These are phyloP conservation scores for Trematomus loennbergii DNA, from an alignment of 2,113 vertebrate species.

Conservation along the genomic window DNA sequence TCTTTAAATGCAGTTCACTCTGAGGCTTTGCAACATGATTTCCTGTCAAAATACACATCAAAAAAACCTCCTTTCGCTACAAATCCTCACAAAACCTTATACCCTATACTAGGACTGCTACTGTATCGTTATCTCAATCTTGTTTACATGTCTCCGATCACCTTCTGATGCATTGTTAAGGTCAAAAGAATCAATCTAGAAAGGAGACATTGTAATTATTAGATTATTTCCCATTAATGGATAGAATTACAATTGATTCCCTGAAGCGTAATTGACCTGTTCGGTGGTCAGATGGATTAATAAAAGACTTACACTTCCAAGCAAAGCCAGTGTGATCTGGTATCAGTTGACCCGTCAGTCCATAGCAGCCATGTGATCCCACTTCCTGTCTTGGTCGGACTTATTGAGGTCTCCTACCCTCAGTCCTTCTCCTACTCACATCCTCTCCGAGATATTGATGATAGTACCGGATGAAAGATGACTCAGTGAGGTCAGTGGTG, in stretches of 20 bases:
- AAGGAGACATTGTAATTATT: constrained; percentile 36
- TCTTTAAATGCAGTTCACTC: constrained; percentile 28
- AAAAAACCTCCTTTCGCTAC: not conserved
- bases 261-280: constrained; percentile 28
- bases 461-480: constrained; percentile 15
- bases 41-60: constrained; percentile 29
- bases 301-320: constrained; percentile 72
- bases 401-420: constrained; percentile 34
- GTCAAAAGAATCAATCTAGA: constrained; percentile 38
- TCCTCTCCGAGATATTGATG: constrained; percentile 36
- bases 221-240: constrained; percentile 41
- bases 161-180: not conserved
- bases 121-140: not conserved
- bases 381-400: constrained; percentile 16
- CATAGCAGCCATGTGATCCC: constrained; percentile 58
- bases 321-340: constrained; percentile 53
- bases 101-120: constrained; percentile 4
- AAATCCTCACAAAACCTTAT: constrained; percentile 1
- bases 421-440: constrained; percentile 51
- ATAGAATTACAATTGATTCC: constrained; percentile 59
- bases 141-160: not conserved
- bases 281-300: constrained; percentile 44
- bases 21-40: not conserved
- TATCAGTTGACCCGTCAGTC: constrained; percentile 69
- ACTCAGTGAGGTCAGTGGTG: not conserved